Percentiles rank a stretch among this genome's conserved stretches.
phyloP scores from a whole-genome alignment of 2,888 invertebrate genomes.

The Limenitis camilla region DNA sequence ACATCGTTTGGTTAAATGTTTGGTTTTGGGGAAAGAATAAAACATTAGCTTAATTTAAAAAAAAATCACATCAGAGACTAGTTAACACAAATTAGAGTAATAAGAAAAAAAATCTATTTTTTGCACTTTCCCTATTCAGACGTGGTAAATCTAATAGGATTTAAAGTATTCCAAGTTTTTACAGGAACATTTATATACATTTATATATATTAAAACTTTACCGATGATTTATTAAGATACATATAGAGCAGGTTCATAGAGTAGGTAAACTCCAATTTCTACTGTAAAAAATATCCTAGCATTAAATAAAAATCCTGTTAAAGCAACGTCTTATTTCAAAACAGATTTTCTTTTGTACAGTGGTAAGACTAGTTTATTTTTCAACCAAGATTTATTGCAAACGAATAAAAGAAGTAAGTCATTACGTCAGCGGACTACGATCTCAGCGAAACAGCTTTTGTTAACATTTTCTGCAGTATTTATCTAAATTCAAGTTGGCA shows the following conservation, averaged over 20 bases:
- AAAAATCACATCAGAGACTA: too few species aligned
- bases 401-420: slow-evolving; percentile 10
- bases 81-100: too few species aligned
- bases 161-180: too few species aligned
- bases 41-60: too few species aligned
- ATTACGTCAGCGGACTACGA: slow-evolving; percentile 14
- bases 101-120: too few species aligned
- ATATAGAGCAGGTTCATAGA: not conserved
- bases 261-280: not conserved
- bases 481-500: slow-evolving; percentile 5
- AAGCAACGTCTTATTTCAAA: slow-evolving; percentile 5
- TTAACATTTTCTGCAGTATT: slow-evolving; percentile 1
- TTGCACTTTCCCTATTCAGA: too few species aligned
- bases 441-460: slow-evolving; percentile 1
- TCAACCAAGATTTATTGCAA: slow-evolving; percentile 14
- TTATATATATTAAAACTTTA: too few species aligned
- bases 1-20: too few species aligned
- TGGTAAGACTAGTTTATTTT: slow-evolving; percentile 15
- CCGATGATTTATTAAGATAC: not conserved
- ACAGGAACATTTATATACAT: too few species aligned
- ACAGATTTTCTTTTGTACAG: slow-evolving; percentile 10
- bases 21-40: too few species aligned
- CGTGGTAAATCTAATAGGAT: too few species aligned
- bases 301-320: not conserved
- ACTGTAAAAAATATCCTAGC: not conserved